Percentiles rank a stretch among this genome's conserved stretches.
phyloP scores from a whole-genome alignment of 2,113 vertebrate species.

The Channa maculata region DNA sequence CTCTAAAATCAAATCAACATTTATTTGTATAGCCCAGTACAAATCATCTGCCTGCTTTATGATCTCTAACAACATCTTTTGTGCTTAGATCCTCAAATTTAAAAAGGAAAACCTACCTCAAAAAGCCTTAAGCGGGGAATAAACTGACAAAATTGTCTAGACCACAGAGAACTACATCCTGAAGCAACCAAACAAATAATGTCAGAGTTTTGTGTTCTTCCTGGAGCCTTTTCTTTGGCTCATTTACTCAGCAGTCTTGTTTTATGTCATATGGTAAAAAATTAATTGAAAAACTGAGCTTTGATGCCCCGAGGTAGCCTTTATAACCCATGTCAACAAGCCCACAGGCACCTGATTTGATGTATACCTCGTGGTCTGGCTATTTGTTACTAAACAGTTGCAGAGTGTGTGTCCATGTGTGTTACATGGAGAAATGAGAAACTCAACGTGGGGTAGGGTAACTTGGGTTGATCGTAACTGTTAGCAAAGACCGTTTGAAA shows the following conservation, averaged over 20 bases:
- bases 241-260: not conserved
- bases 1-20: too few species aligned
- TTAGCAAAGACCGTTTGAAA: not conserved
- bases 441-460: not conserved
- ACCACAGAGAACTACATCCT: not conserved
- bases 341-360: not conserved
- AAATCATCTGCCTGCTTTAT: too few species aligned
- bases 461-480: not conserved
- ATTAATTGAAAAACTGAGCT: not conserved
- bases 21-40: too few species aligned
- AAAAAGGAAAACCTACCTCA: too few species aligned
- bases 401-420: not conserved
- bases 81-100: too few species aligned
- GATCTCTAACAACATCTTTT: too few species aligned
- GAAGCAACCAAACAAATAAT: not conserved
- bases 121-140: too few species aligned
- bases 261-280: not conserved
- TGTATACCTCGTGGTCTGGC: not conserved
- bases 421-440: not conserved
- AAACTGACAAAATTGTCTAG: not conserved
- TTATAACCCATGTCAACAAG: not conserved
- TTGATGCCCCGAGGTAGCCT: not conserved
- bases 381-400: not conserved
- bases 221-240: not conserved
- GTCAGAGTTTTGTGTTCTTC: conserved; percentile 1